These are phyloP conservation scores for Phalanger gymnotis DNA, from an alignment of 2,797 vertebrate species.

Conservation along the genomic window DNA sequence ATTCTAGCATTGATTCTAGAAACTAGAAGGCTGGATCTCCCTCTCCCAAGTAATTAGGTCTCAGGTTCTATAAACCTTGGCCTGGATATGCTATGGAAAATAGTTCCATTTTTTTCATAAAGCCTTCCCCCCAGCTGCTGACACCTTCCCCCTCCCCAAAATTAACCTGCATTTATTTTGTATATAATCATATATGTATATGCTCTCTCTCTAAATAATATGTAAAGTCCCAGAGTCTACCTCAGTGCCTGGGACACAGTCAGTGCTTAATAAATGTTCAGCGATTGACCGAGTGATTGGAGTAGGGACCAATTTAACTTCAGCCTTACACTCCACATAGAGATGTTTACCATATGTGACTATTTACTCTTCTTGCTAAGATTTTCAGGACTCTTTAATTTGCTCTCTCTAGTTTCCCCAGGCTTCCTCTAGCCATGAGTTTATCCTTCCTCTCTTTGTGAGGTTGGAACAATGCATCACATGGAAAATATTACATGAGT, in stretches of 20 bases:
- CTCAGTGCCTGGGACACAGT: neutral
- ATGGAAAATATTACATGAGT: neutral
- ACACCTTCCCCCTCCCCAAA: neutral
- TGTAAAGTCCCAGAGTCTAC: neutral
- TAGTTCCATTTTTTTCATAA: neutral
- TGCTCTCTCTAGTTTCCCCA: neutral
- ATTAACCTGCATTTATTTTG: neutral
- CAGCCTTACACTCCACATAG: neutral
- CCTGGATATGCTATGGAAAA: neutral
- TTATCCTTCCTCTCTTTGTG: neutral
- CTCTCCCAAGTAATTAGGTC: too few species aligned
- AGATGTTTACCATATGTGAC: neutral
- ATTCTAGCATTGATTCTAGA: too few species aligned
- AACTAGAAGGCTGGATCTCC: neutral
- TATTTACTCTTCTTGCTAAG: neutral
- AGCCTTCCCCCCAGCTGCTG: neutral
- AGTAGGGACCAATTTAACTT: neutral
- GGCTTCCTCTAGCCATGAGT: neutral
- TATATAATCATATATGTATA: neutral
- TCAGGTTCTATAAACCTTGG: neutral
- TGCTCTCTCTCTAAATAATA: neutral
- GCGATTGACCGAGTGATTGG: neutral
- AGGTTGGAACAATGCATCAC: neutral
- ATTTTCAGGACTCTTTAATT: neutral
- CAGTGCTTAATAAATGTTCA: neutral